Evolutionary conservation across 2,797 vertebrate species (phyloP), one percentile per base, ranked within the genome.

Genomic region (Eutrigla gurnardus): DNA sequence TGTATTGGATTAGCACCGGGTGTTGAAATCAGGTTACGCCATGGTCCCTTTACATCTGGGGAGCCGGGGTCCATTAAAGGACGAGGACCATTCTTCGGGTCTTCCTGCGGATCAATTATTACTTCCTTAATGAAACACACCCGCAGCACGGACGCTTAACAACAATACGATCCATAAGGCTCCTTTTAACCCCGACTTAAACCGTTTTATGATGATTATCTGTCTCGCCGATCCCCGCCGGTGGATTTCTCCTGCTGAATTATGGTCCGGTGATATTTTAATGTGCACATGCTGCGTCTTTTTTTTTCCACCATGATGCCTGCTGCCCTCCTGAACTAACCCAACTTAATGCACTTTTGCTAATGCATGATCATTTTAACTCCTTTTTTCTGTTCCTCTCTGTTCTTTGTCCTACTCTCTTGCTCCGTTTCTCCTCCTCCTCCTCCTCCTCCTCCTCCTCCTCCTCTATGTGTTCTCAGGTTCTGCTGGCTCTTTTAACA

Each of bases 401-500:
- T 75, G 47, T 25, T 77, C 71, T 65, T 75, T 80, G 36, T 85
- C 69, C 65, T 79, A 4, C 63, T 68, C 47, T 78, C 73, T 65
- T 9, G 58, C 86, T 90, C 80, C 74, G 63, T 87, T 69, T 81
- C 84, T 74, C 85, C 77, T 78, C 79, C 89, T 90, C 88, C 91
- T 86, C 93, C 81, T 96, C 94, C n/a, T n/a, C 65, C 86, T 69
- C 80, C 84, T 74, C 85, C 77, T 78, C 79, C 89, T 90, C 88
- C 91, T 86, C 93, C 81, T 96, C 94, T 93, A 93, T 96, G 94
- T 96, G 94, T 97, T 96, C 96, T 97, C 96, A 99, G 98, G 98
- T 98, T 99, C 98, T 96, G 98, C 97, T 94, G 98, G 96, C 95
- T 98, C 98, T 96, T 99, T 99, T 98, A 99, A 98, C 96, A 98